Evolutionary conservation across 2,888 invertebrate genomes (phyloP), one percentile per base, ranked within the genome.

Genomic region (Amphipyra berbera): DNA sequence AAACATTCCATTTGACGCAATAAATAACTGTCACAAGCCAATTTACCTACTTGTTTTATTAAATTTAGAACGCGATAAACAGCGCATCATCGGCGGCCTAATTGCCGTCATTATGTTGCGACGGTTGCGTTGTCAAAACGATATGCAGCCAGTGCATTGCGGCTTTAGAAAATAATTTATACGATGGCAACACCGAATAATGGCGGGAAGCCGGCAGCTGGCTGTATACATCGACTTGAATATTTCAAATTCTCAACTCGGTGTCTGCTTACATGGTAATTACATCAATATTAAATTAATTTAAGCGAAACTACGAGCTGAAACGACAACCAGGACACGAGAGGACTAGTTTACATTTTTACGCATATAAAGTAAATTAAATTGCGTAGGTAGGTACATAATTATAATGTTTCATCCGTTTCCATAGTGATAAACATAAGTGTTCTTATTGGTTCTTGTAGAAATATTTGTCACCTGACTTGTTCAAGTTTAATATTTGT

Each of bases 31-130:
- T 71, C 65, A 50, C 49, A 37, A 12, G 52, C 50, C 55, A 67
- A 56, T 73, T 75, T 69, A 61, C n/a, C n/a, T n/a, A n/a, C 63
- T 76, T 58, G 48, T 72, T 70, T 74, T 68, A 76, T 78, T 78
- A 64, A 80, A 81, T 80, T 79, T 81, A 76, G 75, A 79, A 74
- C 76, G 58, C 70, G 61, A 68, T 79, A 76, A 76, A 75, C 68
- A 65, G 67, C 67, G 65, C 70, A 63, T 71, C 72, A 52, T 59
- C 66, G 56, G 52, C 63, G 21, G 47, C 65, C 61, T 83, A 85
- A 86, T 84, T 83, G 74, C 78, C 49, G 54, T 73, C 71, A 80
- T 83, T 83, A 85, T 62, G 49, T 50, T 40, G 35, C 64, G 63
- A 68, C 69, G 66, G 67, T 55, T 53, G 57, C 60, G 73, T 76